A percentile compares a stretch with the other conserved stretches of the same genome.
These are phyloP conservation scores for Artemia sinica DNA, from an alignment of 2,888 invertebrate genomes.

Conservation along the genomic window DNA sequence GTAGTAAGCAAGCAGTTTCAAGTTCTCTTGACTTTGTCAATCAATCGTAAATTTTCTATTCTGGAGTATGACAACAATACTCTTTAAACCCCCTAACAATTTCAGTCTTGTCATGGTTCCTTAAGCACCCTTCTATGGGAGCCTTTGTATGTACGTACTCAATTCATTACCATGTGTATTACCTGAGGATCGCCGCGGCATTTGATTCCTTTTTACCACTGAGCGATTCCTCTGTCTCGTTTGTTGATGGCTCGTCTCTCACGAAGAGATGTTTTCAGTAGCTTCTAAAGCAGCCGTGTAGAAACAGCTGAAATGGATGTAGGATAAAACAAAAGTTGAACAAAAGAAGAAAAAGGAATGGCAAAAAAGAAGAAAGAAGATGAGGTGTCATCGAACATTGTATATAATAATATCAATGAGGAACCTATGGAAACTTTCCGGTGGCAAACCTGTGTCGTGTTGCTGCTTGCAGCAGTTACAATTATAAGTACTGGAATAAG, in stretches of 20 bases:
- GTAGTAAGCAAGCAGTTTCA: no score
- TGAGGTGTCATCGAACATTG: not conserved
- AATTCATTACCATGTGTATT: not conserved
- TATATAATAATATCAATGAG: not conserved
- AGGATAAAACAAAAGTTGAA: not conserved
- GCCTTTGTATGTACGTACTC: not conserved
- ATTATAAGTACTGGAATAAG: conserved; percentile 8
- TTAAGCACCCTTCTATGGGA: conserved; percentile 8
- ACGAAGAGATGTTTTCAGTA: not conserved
- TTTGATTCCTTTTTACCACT: not conserved
- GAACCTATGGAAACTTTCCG: conserved; percentile 5
- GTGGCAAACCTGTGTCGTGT: not conserved
- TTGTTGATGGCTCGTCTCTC: conserved; percentile 8
- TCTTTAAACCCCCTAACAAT: no score
- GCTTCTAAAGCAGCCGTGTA: not conserved
- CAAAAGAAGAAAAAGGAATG: conserved; percentile 10
- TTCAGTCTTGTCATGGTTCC: conserved; percentile 5
- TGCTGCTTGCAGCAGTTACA: conserved; percentile 8
- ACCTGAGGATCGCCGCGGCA: conserved; percentile 9
- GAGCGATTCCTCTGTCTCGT: conserved; percentile 1
- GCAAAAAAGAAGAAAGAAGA: conserved; percentile 13
- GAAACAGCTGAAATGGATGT: not conserved
- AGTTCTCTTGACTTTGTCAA: no score
- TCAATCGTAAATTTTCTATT: no score
- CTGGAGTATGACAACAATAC: no score